Evolutionary conservation across 1,140 invertebrate genomes (phyloP), one percentile per base, ranked within the genome.

Genomic region (Brachionus angularis): DNA sequence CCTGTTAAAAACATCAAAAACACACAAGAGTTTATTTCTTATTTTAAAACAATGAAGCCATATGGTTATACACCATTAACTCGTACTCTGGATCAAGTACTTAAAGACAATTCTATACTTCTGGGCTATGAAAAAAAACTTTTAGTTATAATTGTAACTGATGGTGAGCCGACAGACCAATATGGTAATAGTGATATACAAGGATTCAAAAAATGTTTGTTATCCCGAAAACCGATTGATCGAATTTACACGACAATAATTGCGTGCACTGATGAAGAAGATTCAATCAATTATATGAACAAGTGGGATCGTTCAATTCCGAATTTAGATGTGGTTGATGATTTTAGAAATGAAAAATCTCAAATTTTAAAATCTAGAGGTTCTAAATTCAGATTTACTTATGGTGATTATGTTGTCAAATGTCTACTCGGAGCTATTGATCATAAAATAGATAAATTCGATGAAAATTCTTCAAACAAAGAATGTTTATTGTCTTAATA

Each of bases 341-440:
- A 52, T 52, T 70, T 52, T 50, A 50, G 46, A 36, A 52, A n/a
- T 29, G 67, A 70, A 52, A 70, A 70, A 52, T 16, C 27, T 25
- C 33, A 70, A 50, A 29, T 70, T n/a, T 33, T 36, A 52, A 27
- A 36, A 70, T 29, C 18, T n/a, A 36, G 36, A n/a, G 67, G 67
- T 7, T 31, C 23, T n/a, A 70, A 42, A 10, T 70, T 33, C 23
- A 23, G 33, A 16, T 70, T 70, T 29, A 44, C 39, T 2, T 70
- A 52, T 29, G 47, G 67, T 34, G 67, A 70, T 53, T 70, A 70
- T 44, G 67, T 70, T 21, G 67, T 70, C 7, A 70, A 70, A 53
- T 36, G 36, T 50, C 29, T 70, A n/a, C 14, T 70, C 3, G 67
- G 67, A 5, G 33, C 47, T 12, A 29, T 70, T 27, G 67, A 52